Base-by-base conservation (phyloP, 2,113 vertebrate species). In the Sminthopsis crassicaudata region DNA sequence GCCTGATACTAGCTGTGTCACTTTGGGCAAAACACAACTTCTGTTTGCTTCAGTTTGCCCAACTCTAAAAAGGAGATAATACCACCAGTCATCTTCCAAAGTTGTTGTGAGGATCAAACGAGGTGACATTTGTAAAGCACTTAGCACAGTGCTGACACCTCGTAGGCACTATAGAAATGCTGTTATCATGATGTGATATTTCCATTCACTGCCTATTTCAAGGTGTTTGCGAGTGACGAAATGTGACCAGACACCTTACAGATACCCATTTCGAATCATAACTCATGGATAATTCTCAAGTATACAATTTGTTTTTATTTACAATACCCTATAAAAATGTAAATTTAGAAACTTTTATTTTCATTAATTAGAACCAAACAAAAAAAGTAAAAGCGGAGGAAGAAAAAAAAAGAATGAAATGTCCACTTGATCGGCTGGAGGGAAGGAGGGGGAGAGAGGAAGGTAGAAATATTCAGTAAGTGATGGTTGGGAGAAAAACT, bases 311-410 rank as follows among this genome's bases (percentile, higher is more conserved):
- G 94, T 98, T 98, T 98, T 98, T 98, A 98, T 98, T 98, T 98
- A 98, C 98, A 98, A 98, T 98, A 98, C 97, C 98, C 98, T 98
- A 98, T 98, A 98, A 98, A 98, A 98, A 98, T 98, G 98, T 98
- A 98, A 98, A 98, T 98, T 98, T 98, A 98, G 98, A 98, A 98
- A 98, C 93, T 98, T 98, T 98, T 94, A 97, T 98, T 96, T 98
- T 98, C 97, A 98, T 98, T 98, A 97, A 98, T 98, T 97, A 98
- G 97, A 98, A 98, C 98, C 67, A 94, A 98, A 96, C 46, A 55
- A 97, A 97, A 67, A 96, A 0, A 93, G 89, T 91, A 96, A 97
- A 96, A 97, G 97, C 97, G 97, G 97, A 97, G 97, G 97, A 97
- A 95, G 91, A 93, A 97, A 51, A 51, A 94, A 97, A 95, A 95